Base-by-base conservation (phyloP, 2,797 vertebrate genomes). In the Mionectes olivaceus region DNA sequence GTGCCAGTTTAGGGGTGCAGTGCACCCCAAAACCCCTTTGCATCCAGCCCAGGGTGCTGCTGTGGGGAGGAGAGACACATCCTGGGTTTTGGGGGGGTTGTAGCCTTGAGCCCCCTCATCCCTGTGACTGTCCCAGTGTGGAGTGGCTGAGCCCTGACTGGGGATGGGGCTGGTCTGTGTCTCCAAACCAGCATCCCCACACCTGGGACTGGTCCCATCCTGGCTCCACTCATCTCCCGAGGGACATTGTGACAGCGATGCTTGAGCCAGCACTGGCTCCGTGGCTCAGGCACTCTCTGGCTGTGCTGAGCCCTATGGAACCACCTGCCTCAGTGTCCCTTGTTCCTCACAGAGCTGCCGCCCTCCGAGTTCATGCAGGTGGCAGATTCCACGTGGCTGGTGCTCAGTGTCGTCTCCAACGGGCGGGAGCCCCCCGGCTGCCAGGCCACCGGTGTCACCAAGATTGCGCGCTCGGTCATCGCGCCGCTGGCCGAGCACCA, bases 391-490 rank as follows among this genome's bases (percentile, higher is more conserved):
- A 98, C 98, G 1, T 99, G 99, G 99, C 97, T 99, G 95, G 99
- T 99, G 24, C 98, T 99, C 97, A 99, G 99, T 1, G 99, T 99
- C 2, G 98, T 98, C 22, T 99, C 99, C 96, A 99, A 98, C 1
- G 99, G 99, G 49, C 98, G 99, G 19, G 94, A 97, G 0, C 98
- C 98, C 79, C 97, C 98, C 39, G 98, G 98, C 88, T 98, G 98
- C 7, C 99, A 99, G 97, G 98, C 99, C 7, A 98, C 99, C 0
- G 99, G 99, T 0, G 99, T 99, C 95, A 99, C 99, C 93, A 99
- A 99, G 97, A 99, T 99, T 1, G 99, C 99, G 61, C 98, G 99
- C 63, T 99, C 99, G 0, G 99, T 99, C 94, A 99, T 99, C 11
- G 98, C 98, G 0, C 99, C 99, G 0, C 97, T 99, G 95, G 99